These are phyloP conservation scores for Meliscaeva auricollis DNA, from an alignment of 2,888 invertebrate species.

Conservation along the genomic window DNA sequence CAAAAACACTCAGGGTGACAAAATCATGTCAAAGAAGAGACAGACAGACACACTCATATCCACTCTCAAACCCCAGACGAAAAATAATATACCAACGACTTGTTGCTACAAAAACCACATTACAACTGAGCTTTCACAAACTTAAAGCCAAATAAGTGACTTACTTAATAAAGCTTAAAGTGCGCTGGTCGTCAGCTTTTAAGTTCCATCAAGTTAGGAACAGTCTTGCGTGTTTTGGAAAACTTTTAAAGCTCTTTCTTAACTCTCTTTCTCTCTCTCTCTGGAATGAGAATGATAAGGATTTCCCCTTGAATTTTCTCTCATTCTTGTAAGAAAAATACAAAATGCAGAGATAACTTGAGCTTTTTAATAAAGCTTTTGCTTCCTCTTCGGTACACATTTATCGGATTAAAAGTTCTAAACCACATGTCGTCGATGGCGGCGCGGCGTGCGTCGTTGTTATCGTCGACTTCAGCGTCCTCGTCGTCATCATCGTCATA, in stretches of 20 bases:
- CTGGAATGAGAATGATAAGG: not conserved
- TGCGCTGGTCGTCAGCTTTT: conserved; percentile 12
- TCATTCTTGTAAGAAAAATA: too few relatives aligned
- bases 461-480: conserved; percentile 9
- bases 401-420: conserved; percentile 58
- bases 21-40: conserved; percentile 21
- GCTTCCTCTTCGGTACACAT: conserved; percentile 41
- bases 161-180: conserved; percentile 36
- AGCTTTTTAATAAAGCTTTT: conserved; percentile 29
- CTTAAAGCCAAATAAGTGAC: conserved; percentile 5
- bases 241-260: not conserved
- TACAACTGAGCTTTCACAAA: conserved; percentile 35
- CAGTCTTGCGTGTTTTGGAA: conserved; percentile 46
- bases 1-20: not conserved
- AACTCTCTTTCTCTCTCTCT: not conserved
- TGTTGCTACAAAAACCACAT: conserved; percentile 48
- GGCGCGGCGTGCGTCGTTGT: conserved; percentile 23
- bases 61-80: not conserved
- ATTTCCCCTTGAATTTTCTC: conserved; percentile 17
- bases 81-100: conserved; percentile 36
- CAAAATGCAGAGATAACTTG: conserved; percentile 22
- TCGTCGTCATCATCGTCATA: conserved; percentile 47
- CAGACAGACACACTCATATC: conserved; percentile 23
- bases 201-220: conserved; percentile 20
- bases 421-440: conserved; percentile 55